These are phyloP conservation scores for Macrotrachela quadricornifera DNA, from an alignment of 1,140 invertebrate genomes.

Conservation along the genomic window DNA sequence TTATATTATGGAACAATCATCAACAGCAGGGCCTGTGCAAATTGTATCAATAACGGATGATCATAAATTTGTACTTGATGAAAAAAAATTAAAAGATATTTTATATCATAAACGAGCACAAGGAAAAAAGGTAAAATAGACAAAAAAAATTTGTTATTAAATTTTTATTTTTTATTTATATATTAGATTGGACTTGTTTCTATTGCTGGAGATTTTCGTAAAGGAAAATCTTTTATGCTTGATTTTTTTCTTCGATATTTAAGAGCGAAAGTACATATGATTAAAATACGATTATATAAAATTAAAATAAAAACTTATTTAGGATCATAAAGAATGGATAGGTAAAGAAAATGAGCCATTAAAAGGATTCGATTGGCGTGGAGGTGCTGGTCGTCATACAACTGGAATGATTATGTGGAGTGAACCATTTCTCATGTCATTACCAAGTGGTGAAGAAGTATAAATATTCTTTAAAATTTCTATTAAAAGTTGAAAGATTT, in stretches of 20 bases:
- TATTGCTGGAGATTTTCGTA: conserved; percentile 80
- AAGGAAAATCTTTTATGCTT: conserved; percentile 77
- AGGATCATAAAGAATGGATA: conserved; percentile 29
- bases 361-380: conserved; percentile 62
- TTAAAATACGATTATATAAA: not conserved
- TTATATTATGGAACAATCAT: too few species aligned
- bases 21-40: conserved; percentile 39
- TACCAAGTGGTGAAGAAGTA: conserved; percentile 28
- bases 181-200: conserved; percentile 58
- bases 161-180: not conserved
- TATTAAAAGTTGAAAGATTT: not conserved
- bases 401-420: conserved; percentile 89
- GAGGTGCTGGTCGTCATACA: conserved; percentile 75
- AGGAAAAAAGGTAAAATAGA: conserved; percentile 23
- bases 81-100: conserved; percentile 57
- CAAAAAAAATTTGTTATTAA: not conserved
- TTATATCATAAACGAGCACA: conserved; percentile 38
- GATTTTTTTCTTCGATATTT: conserved; percentile 80
- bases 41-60: conserved; percentile 62
- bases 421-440: conserved; percentile 58
- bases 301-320: conserved; percentile 15
- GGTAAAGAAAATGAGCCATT: conserved; percentile 30
- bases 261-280: not conserved
- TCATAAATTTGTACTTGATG: conserved; percentile 72
- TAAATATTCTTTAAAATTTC: too few species aligned